Evolutionary conservation across 2,113 vertebrate species (phyloP).

Genomic region (Recurvirostra avosetta): DNA sequence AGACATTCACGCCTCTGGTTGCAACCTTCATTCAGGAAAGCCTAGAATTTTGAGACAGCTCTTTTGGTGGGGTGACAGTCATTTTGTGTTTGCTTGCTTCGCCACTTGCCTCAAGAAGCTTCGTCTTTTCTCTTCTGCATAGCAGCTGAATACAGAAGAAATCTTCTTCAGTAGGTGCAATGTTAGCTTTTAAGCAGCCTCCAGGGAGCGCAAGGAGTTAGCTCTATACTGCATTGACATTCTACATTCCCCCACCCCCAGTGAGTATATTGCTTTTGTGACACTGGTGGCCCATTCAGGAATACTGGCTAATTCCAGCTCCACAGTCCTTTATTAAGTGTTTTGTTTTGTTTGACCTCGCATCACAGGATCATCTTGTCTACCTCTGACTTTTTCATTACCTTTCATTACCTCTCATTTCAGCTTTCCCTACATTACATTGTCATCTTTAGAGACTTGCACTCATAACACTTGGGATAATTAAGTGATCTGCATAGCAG

Average conservation of each 20-base stretch:
- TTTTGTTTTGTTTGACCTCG: conserved; percentile 65
- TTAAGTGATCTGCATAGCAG: conserved; percentile 57
- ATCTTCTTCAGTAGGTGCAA: background rate
- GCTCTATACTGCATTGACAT: background rate
- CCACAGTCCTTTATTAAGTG: conserved; percentile 51
- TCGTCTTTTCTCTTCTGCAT: background rate
- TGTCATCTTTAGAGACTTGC: conserved; percentile 46
- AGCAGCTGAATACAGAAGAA: background rate
- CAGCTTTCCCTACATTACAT: background rate
- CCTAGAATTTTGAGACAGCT: background rate
- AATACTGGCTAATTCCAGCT: conserved; percentile 40
- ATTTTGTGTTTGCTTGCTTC: background rate
- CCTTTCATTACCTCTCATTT: conserved; percentile 64
- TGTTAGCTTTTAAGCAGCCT: background rate
- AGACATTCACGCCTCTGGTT: background rate
- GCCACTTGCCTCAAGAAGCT: background rate
- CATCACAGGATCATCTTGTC: conserved; percentile 51
- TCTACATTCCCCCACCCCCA: background rate
- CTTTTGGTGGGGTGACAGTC: background rate
- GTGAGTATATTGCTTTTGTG: conserved; percentile 6
- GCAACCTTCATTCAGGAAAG: background rate
- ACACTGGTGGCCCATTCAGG: background rate
- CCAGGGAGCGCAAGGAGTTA: background rate
- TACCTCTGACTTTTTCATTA: conserved; percentile 68
- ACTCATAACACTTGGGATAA: conserved; percentile 42